Conservation (phyloP, 2,888 invertebrate species). For the Lathronympha strigana region DNA sequence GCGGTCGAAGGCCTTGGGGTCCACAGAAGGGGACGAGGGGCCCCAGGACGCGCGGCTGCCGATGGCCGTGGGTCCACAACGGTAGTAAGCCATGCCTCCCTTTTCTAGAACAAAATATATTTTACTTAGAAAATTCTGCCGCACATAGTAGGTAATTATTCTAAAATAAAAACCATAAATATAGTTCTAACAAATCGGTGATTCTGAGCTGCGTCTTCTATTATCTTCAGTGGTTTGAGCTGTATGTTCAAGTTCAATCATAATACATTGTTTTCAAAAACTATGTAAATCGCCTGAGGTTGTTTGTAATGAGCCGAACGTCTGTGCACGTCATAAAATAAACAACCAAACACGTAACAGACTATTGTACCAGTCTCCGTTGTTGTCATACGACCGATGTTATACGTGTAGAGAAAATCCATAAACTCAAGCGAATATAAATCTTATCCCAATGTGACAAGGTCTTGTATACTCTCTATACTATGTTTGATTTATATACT, state of each 20-base stretch:
- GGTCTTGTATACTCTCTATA: not conserved
- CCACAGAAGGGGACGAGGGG: constrained; percentile 77
- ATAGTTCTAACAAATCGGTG: no score
- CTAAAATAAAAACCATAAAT: not conserved
- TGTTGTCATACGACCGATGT: constrained; percentile 2
- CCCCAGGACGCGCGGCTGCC: constrained; percentile 85
- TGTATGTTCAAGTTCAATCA: not conserved
- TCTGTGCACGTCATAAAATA: constrained; percentile 22
- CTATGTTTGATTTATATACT: not conserved
- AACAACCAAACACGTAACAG: constrained; percentile 18
- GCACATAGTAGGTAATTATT: not conserved
- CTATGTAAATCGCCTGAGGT: constrained; percentile 20
- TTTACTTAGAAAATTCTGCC: constrained; percentile 3
- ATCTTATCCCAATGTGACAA: not conserved
- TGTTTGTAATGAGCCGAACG: constrained; percentile 23
- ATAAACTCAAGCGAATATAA: not conserved
- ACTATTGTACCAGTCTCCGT: constrained; percentile 7
- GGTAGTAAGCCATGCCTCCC: constrained; percentile 71
- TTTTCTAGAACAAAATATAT: constrained; percentile 54
- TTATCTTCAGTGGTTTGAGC: not conserved
- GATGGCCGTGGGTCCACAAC: constrained; percentile 77
- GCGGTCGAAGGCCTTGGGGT: constrained; percentile 68
- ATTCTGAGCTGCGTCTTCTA: no score
- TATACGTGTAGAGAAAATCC: not conserved
- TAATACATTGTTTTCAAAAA: constrained; percentile 23